Evolutionary conservation across 2,888 invertebrate species (phyloP), one percentile per base, ranked within the genome.

Genomic region (Cinara cedri): DNA sequence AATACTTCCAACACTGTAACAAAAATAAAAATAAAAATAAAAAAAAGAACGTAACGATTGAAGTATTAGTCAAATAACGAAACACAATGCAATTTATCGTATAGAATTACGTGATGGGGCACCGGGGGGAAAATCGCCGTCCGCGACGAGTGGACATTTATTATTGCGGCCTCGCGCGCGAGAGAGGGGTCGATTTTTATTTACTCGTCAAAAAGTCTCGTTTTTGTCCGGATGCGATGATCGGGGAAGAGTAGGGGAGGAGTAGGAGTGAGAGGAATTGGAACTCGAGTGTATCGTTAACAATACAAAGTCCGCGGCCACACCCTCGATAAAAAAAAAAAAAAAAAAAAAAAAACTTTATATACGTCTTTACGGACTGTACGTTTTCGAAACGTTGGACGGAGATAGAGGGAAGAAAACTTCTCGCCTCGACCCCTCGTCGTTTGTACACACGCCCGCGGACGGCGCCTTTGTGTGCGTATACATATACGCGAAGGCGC

Each of bases 1-100:
- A 78, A 68, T 78, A 78, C 14, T 78, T 78, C 78, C 78, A 78
- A 51, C 78, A 78, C 78, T 78, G 62, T 21, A 78, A 78, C 65
- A 46, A 66, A 49, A 60, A n/a, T n/a, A n/a, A n/a, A n/a, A n/a
- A n/a, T n/a, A n/a, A n/a, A n/a, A n/a, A n/a, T n/a, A n/a, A 62
- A 10, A 42, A 13, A 60, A 46, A 9, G 42, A 54, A 51, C 54
- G 16, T 54, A 54, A 65, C 10, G 3, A 19, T 26, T n/a, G 6
- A 34, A 34, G 34, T 34, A 34, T 60, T 26, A 60, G 60, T 60
- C 34, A 34, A 34, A 34, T 34, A 34, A 60, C 8, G 16, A 26
- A 24, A 26, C 9, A 54, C 60, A 60, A 60, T 26, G 24, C 26
- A 60, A 60, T 60, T n/a, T 60, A 60, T 57, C 24, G 26, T 60